phyloP scores from a whole-genome alignment of 2,888 invertebrate species.

The Hanleya hanleyi region DNA sequence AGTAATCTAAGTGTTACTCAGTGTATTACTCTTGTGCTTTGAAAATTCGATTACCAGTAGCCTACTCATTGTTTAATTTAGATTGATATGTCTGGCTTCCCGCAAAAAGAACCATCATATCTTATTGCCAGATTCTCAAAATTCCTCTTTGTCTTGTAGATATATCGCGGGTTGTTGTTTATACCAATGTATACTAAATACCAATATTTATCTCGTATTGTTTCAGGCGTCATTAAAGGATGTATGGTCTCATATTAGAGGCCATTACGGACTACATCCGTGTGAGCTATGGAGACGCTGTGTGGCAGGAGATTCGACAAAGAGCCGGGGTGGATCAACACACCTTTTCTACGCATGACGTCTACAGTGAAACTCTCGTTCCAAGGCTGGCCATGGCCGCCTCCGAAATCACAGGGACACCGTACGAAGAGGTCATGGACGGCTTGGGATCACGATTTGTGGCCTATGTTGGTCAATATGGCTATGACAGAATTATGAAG shows the following conservation, averaged over 20 bases:
- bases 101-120: too few relatives aligned
- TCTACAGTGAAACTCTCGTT: conserved; percentile 92
- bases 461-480: conserved; percentile 93
- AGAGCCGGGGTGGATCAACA: conserved; percentile 91
- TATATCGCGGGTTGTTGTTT: too few relatives aligned
- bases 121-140: too few relatives aligned
- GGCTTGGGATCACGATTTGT: conserved; percentile 96
- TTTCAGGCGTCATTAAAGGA: too few relatives aligned
- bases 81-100: too few relatives aligned
- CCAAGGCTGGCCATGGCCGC: conserved; percentile 81
- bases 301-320: conserved; percentile 92
- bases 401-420: conserved; percentile 77
- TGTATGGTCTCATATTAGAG: conserved; percentile 97
- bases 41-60: too few relatives aligned
- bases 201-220: too few relatives aligned
- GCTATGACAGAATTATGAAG: conserved; percentile 82
- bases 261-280: conserved; percentile 95
- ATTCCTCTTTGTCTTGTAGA: too few relatives aligned
- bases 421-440: conserved; percentile 92
- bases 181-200: too few relatives aligned
- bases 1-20: too few relatives aligned
- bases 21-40: too few relatives aligned
- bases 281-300: conserved; percentile 93
- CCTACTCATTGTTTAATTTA: too few relatives aligned
- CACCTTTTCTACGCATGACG: conserved; percentile 85